Evolutionary conservation across 2,888 invertebrate genomes (phyloP).

Genomic region (Synergus laeviventris): DNA sequence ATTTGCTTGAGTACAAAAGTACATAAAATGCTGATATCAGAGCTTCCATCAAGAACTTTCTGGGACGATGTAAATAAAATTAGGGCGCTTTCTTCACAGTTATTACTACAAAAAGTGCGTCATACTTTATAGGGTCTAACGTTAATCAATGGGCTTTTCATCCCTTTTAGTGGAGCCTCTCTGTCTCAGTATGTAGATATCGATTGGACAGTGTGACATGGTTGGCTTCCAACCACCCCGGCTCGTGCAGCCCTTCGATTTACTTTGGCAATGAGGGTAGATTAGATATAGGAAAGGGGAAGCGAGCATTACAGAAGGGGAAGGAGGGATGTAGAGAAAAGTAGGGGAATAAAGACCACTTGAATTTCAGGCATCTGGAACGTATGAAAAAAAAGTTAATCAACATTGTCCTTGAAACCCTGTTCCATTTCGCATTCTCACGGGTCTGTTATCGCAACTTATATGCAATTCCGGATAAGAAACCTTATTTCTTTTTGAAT

Average conservation of each 20-base stretch:
- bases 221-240: slow-evolving; percentile 34
- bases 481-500: background rate
- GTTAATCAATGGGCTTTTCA: background rate
- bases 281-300: slow-evolving; percentile 34
- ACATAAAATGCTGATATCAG: background rate
- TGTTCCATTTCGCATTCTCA: slow-evolving; percentile 28
- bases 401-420: slow-evolving; percentile 26
- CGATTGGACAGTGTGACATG: slow-evolving; percentile 30
- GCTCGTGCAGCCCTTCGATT: slow-evolving; percentile 20
- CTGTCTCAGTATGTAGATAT: slow-evolving; percentile 16
- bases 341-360: slow-evolving; percentile 17
- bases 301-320: background rate
- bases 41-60: background rate
- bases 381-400: slow-evolving; percentile 13
- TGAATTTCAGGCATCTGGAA: slow-evolving; percentile 35
- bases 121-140: background rate
- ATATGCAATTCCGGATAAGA: background rate
- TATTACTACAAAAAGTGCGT: background rate
- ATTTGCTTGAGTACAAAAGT: background rate
- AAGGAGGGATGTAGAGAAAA: background rate
- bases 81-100: background rate
- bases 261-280: slow-evolving; percentile 27
- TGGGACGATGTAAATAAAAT: background rate
- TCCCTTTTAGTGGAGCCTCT: background rate
- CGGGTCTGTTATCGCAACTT: slow-evolving; percentile 18